Conservation (phyloP, 1,140 invertebrate species). For the Zaprionus camerounensis region DNA sequence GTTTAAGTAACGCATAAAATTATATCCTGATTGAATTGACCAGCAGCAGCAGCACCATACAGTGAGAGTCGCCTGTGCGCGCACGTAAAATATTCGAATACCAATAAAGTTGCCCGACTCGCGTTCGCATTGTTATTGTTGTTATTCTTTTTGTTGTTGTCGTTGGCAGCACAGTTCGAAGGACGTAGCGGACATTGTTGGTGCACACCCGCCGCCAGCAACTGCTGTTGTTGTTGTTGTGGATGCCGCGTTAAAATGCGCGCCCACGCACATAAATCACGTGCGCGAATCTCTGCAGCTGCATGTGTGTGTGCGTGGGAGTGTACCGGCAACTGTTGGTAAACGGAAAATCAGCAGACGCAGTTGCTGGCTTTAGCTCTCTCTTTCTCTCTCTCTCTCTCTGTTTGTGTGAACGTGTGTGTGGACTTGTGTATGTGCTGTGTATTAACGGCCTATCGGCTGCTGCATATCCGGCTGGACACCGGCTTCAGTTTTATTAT, state of each 20-base stretch:
- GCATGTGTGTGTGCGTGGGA: conserved; percentile 15
- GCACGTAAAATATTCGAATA: conserved; percentile 79
- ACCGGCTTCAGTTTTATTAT: conserved; percentile 64
- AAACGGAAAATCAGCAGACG: conserved; percentile 70
- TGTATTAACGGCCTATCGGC: conserved; percentile 76
- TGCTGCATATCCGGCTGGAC: conserved; percentile 72
- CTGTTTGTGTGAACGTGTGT: conserved; percentile 8
- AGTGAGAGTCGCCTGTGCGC: conserved; percentile 9
- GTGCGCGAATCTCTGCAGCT: conserved; percentile 68
- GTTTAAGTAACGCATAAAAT: conserved; percentile 82
- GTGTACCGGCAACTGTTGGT: conserved; percentile 52
- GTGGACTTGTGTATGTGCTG: conserved; percentile 39
- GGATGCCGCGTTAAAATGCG: conserved; percentile 72
- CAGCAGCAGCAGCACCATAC: conserved; percentile 32
- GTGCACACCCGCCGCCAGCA: background rate
- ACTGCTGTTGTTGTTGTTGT: conserved; percentile 15
- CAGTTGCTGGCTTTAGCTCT: conserved; percentile 29
- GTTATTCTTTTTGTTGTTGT: conserved; percentile 23
- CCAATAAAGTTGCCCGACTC: conserved; percentile 71
- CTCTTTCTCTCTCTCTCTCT: background rate
- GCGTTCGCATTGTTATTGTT: conserved; percentile 27
- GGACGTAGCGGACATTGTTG: conserved; percentile 24
- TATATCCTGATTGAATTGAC: conserved; percentile 80
- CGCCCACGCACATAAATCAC: conserved; percentile 80
- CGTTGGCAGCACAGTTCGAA: conserved; percentile 10